Evolutionary conservation across 2,113 vertebrate genomes (phyloP).

Genomic region (Tragelaphus strepsiceros): DNA sequence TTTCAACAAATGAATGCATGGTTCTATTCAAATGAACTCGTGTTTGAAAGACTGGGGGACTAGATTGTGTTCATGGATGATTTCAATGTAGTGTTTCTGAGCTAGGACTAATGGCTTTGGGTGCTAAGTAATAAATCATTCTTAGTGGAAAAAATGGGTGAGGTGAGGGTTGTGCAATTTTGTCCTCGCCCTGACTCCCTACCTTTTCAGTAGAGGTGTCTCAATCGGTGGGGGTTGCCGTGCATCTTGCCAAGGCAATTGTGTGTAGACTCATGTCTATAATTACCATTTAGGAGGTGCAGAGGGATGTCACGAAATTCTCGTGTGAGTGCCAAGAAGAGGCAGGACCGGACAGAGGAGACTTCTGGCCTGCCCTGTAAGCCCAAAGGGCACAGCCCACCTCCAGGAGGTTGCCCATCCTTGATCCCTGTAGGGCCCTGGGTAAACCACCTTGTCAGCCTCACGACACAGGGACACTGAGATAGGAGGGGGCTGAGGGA

Average conservation of each 20-base stretch:
- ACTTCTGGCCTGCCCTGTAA: not conserved
- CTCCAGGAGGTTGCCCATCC: not conserved
- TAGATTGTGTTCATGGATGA: not conserved
- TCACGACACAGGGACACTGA: not conserved
- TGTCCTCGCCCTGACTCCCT: not conserved
- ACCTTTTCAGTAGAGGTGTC: not conserved
- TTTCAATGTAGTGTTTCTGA: not conserved
- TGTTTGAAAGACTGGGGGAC: not conserved
- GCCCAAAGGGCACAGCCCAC: not conserved
- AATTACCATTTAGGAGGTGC: not conserved
- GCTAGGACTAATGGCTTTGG: not conserved
- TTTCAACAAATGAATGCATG: not conserved
- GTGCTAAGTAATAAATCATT: not conserved
- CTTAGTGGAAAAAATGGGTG: not conserved
- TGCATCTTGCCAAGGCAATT: not conserved
- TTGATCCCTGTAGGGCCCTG: not conserved
- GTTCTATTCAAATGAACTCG: not conserved
- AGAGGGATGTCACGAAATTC: not conserved
- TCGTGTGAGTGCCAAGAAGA: not conserved
- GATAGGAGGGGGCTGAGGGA: accelerated
- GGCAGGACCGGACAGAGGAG: not conserved
- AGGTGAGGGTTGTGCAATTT: not conserved
- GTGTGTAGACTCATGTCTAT: not conserved
- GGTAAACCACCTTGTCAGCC: not conserved
- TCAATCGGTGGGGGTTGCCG: not conserved